phyloP scores from a whole-genome alignment of 2,113 vertebrate species.

The Natator depressus region DNA sequence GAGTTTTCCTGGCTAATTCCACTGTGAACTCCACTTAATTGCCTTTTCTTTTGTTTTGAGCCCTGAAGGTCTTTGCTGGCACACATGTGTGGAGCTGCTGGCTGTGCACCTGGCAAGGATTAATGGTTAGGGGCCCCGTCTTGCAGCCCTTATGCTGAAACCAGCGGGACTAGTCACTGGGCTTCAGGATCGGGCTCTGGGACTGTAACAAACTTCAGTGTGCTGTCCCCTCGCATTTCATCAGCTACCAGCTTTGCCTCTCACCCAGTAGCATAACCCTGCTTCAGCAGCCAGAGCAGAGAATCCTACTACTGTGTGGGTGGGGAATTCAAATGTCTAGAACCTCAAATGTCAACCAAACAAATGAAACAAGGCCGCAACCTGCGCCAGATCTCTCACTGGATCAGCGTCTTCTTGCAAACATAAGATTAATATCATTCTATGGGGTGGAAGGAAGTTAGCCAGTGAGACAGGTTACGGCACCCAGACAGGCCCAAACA shows the following conservation, averaged over 20 bases:
- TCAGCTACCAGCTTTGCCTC: slow-evolving; percentile 23
- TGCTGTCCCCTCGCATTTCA: not conserved
- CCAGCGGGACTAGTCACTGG: slow-evolving; percentile 1
- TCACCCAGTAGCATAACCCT: slow-evolving; percentile 7
- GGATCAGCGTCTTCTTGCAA: not conserved
- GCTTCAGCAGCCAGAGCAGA: not conserved
- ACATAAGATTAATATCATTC: rapidly evolving
- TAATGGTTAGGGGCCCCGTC: not conserved
- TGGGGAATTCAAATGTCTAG: not conserved
- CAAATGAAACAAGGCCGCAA: not conserved
- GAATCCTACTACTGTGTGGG: not conserved
- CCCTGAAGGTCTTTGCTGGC: slow-evolving; percentile 61
- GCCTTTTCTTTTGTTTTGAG: slow-evolving; percentile 63
- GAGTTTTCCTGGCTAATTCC: slow-evolving; percentile 70
- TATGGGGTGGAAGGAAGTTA: not conserved
- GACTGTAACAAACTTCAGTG: not conserved
- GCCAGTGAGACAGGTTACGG: not conserved
- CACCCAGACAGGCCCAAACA: not conserved
- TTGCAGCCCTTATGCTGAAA: slow-evolving; percentile 39
- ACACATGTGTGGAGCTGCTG: slow-evolving; percentile 23
- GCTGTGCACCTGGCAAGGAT: slow-evolving; percentile 41
- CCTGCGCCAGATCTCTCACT: not conserved
- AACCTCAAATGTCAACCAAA: not conserved
- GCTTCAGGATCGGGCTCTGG: not conserved
- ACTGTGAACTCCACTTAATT: slow-evolving; percentile 67